Conservation (phyloP, 2,888 invertebrate species). For the Leptura quadrifasciata region DNA sequence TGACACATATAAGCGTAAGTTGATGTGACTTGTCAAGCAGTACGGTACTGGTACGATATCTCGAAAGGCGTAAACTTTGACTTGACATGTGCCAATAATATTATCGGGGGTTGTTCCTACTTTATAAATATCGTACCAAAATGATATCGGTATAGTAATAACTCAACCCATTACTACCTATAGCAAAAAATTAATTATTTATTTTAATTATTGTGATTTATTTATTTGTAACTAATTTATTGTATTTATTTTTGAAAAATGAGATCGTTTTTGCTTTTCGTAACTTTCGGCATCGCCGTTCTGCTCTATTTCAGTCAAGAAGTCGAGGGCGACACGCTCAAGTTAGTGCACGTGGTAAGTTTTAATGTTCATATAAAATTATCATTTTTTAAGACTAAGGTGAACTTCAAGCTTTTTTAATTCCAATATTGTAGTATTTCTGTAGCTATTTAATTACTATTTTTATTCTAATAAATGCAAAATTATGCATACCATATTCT, state of each 20-base stretch:
- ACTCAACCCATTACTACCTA: background rate
- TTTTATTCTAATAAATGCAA: too few relatives aligned
- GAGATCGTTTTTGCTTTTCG: background rate
- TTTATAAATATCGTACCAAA: background rate
- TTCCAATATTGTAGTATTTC: too few relatives aligned
- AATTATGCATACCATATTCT: too few relatives aligned
- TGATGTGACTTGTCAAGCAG: background rate
- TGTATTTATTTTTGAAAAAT: constrained; percentile 21
- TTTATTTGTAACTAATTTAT: constrained; percentile 7
- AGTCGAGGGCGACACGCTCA: constrained; percentile 48
- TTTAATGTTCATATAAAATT: background rate
- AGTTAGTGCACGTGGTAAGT: constrained; percentile 64
- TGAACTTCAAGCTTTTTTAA: too few relatives aligned
- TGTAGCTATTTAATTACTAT: too few relatives aligned
- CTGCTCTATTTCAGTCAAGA: constrained; percentile 37
- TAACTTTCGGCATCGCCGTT: constrained; percentile 29
- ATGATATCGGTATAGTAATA: background rate
- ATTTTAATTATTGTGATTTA: background rate
- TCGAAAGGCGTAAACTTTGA: background rate
- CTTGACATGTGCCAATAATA: background rate
- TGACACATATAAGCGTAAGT: constrained; percentile 12
- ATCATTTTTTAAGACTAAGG: too few relatives aligned
- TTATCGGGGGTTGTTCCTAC: background rate
- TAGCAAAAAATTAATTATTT: constrained; percentile 16
- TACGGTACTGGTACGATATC: constrained; percentile 36